These are phyloP conservation scores for Drosophila pseudoananassae DNA, from an alignment of 1,140 invertebrate species.

Conservation along the genomic window DNA sequence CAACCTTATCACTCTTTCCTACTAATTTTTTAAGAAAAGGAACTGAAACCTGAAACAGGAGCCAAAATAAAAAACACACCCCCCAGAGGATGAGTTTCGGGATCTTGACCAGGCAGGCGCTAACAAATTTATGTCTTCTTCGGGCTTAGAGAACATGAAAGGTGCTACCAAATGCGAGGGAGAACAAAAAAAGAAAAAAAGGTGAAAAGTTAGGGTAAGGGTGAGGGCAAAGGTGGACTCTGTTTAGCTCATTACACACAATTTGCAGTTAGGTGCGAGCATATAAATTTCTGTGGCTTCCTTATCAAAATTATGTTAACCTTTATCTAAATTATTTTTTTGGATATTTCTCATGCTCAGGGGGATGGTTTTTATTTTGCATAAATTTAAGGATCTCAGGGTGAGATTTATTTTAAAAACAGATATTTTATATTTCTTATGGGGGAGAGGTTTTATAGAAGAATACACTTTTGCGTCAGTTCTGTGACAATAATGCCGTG, in stretches of 20 bases:
- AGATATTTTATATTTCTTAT: background rate
- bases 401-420: constrained; percentile 11
- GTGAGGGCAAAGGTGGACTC: constrained; percentile 49
- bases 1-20: constrained; percentile 23
- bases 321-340: constrained; percentile 76
- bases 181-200: constrained; percentile 19
- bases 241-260: constrained; percentile 80
- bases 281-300: constrained; percentile 66
- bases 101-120: constrained; percentile 66
- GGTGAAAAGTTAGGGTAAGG: constrained; percentile 4
- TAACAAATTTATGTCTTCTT: constrained; percentile 83
- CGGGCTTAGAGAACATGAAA: constrained; percentile 67
- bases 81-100: constrained; percentile 49
- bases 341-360: constrained; percentile 1
- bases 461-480: background rate
- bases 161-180: constrained; percentile 67
- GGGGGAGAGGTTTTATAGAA: background rate
- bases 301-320: constrained; percentile 73
- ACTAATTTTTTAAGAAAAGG: constrained; percentile 65
- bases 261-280: constrained; percentile 83
- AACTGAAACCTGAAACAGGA: constrained; percentile 46
- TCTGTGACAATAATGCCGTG: constrained; percentile 20
- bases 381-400: constrained; percentile 22
- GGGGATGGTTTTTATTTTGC: constrained; percentile 3
- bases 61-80: constrained; percentile 43